A percentile compares a stretch with the other conserved stretches of the same genome.
These are phyloP conservation scores for Rhysida immarginata DNA, from an alignment of 1,140 invertebrate genomes.

Conservation along the genomic window DNA sequence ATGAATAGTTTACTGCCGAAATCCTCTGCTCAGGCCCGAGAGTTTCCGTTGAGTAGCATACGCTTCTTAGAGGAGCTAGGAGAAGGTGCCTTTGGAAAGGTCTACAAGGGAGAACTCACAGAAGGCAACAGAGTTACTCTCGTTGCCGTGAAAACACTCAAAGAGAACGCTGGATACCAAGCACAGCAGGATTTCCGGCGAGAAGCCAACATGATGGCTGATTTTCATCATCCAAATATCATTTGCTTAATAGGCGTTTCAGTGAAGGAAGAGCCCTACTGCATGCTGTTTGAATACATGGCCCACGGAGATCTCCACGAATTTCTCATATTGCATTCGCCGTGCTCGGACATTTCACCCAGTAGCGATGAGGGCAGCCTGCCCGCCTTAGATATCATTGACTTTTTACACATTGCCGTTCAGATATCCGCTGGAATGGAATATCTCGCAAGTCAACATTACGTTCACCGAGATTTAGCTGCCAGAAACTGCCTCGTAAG, in stretches of 20 bases:
- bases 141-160: slow-evolving; percentile 86
- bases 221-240: slow-evolving; percentile 86
- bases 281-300: slow-evolving; percentile 95
- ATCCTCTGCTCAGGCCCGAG: slow-evolving; percentile 28
- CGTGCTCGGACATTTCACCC: slow-evolving; percentile 41
- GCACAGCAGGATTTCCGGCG: slow-evolving; percentile 79
- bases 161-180: slow-evolving; percentile 80
- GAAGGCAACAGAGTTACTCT: slow-evolving; percentile 31
- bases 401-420: slow-evolving; percentile 66
- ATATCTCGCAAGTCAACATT: slow-evolving; percentile 84
- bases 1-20: slow-evolving; percentile 54
- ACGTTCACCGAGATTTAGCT: slow-evolving; percentile 91
- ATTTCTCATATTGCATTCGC: slow-evolving; percentile 77
- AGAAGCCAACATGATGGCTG: slow-evolving; percentile 77
- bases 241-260: slow-evolving; percentile 87
- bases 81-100: slow-evolving; percentile 92
- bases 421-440: slow-evolving; percentile 95
- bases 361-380: slow-evolving; percentile 43
- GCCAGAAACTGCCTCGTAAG: slow-evolving; percentile 92
- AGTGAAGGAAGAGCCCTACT: slow-evolving; percentile 75
- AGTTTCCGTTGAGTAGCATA: slow-evolving; percentile 56
- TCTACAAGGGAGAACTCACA: slow-evolving; percentile 78
- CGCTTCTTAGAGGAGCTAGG: slow-evolving; percentile 85
- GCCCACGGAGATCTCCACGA: slow-evolving; percentile 87
- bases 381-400: slow-evolving; percentile 53